phyloP scores from a whole-genome alignment of 2,113 vertebrate species.

The Dunckerocampus dactyliophorus region DNA sequence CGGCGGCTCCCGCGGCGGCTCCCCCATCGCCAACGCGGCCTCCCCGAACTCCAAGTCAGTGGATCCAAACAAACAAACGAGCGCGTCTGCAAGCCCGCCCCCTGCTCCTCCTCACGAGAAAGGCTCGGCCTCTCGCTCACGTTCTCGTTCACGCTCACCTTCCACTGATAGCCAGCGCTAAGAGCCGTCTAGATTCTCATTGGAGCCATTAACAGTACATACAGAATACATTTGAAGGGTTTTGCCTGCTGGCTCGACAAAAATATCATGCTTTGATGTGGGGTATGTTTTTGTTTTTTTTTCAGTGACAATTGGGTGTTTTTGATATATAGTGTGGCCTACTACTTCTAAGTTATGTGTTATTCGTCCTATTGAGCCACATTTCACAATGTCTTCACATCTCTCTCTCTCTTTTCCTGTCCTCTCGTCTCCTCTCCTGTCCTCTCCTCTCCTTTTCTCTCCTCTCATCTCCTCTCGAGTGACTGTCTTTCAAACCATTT shows the following conservation, averaged over 20 bases:
- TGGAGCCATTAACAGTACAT: constrained; percentile 6
- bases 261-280: not conserved
- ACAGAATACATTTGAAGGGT: constrained; percentile 1
- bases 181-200: constrained; percentile 18
- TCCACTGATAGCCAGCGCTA: constrained; percentile 89
- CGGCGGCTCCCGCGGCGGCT: constrained; percentile 80
- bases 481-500: too few species aligned
- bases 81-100: constrained; percentile 73
- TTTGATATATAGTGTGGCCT: constrained; percentile 18
- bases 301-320: not conserved
- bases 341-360: not conserved
- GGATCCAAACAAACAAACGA: constrained; percentile 79
- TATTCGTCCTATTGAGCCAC: not conserved
- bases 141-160: constrained; percentile 75
- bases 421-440: not conserved
- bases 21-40: constrained; percentile 77
- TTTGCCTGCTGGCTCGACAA: not conserved
- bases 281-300: constrained; percentile 1
- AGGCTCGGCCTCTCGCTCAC: constrained; percentile 73
- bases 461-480: too few species aligned
- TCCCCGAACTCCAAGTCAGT: constrained; percentile 78
- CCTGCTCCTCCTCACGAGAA: constrained; percentile 47
- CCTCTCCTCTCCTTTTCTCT: too few species aligned
- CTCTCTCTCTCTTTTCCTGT: not conserved
- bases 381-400: not conserved